A percentile compares a stretch with the other conserved stretches of the same genome.
phyloP scores from a whole-genome alignment of 2,113 vertebrate genomes.

The Platysteira castanea region DNA sequence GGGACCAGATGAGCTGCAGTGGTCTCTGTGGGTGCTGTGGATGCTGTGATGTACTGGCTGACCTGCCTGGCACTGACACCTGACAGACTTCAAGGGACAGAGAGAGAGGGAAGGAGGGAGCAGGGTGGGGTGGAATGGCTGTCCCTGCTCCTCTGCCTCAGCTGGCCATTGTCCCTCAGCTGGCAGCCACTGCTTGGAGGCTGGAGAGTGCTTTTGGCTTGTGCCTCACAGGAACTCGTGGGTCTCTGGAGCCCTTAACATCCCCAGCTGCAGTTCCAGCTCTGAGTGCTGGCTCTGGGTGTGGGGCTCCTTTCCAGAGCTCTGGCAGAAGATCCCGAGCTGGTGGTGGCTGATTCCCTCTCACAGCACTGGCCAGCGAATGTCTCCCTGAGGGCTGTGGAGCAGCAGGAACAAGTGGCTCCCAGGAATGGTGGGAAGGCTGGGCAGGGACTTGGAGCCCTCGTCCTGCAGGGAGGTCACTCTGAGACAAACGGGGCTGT shows the following conservation, averaged over 20 bases:
- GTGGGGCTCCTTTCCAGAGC: not conserved
- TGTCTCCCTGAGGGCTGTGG: not conserved
- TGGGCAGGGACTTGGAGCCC: accelerated
- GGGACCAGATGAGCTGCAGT: not conserved
- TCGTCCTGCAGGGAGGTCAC: accelerated
- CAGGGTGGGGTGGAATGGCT: not conserved
- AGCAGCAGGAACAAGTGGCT: not conserved
- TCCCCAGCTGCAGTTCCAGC: not conserved
- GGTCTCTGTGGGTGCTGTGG: not conserved
- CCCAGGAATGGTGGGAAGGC: not conserved
- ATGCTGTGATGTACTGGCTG: not conserved
- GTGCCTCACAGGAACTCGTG: not conserved
- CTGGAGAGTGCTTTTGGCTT: not conserved
- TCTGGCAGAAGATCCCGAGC: not conserved
- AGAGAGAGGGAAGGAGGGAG: not conserved
- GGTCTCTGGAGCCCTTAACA: not conserved
- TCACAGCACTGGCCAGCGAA: not conserved
- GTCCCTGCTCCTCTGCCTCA: not conserved
- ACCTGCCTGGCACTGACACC: not conserved
- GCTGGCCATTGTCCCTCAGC: not conserved
- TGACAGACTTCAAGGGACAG: not conserved
- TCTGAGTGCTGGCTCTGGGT: not conserved
- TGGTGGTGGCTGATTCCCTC: not conserved
- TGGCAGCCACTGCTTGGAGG: not conserved
- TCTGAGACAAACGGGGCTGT: not conserved